Evolutionary conservation across 2,797 vertebrate genomes (phyloP), one percentile per base, ranked within the genome.

Genomic region (Melanogrammus aeglefinus): DNA sequence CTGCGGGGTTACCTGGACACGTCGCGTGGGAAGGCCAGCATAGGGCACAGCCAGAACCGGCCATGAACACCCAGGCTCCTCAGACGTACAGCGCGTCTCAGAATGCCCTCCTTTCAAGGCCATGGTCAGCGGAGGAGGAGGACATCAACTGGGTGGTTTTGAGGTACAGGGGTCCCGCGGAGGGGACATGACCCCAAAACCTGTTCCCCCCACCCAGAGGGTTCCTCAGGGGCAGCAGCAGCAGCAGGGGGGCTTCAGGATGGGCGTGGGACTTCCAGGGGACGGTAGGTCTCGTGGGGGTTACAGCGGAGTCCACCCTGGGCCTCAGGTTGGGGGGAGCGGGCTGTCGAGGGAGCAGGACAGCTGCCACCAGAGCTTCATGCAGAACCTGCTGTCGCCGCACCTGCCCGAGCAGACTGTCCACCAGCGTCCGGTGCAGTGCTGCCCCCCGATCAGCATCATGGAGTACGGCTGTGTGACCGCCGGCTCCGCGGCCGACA

Each of bases 301-400:
- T 33, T 99, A 99, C 82, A 94, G 94, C 8, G 91, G 94, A 2
- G 86, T 94, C 66, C 97, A 98, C 81, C 92, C 96, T 14, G 93
- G 95, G 6, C 88, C 95, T 66, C 97, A 99, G 83, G 95, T 96
- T 12, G 91, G 96, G 35, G 95, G 96, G 70, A 93, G 95, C 6
- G 79, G 92, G 3, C 80, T 97, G 73, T 90, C 94, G 0, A 89
- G 96, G 77, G 97, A 98, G 13, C 96, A 95, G 72, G 98, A 99
- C 9, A 95, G 94, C 21, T 99, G 97, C 87, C 97, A 98, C 80
- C 97, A 98, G 88, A 97, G 95, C 80, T 99, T 99, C 86, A 98
- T 99, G 97, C 97, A 99, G 90, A 97, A 95, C 86, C 95, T 99
- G 63, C 95, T 99, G 9, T 94, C 95, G 18, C 96, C 98, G 78